These are phyloP conservation scores for Asteroscopus sphinx DNA, from an alignment of 2,888 invertebrate genomes.

Conservation along the genomic window DNA sequence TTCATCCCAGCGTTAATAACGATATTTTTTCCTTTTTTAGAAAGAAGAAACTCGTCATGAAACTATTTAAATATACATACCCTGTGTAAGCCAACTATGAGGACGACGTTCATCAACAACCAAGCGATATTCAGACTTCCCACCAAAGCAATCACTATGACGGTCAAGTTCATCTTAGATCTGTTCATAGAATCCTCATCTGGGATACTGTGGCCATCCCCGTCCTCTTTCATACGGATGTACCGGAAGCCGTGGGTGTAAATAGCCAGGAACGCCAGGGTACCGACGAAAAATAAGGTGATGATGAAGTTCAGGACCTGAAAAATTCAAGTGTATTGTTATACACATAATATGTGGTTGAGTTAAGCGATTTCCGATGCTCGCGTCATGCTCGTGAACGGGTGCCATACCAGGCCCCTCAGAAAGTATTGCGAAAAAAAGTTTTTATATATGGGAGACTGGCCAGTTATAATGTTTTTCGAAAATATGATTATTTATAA, in stretches of 20 bases:
- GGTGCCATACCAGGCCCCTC: too few relatives aligned
- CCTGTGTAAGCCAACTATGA: constrained; percentile 51
- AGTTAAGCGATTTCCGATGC: too few relatives aligned
- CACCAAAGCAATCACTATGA: constrained; percentile 27
- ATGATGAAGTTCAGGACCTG: constrained; percentile 47
- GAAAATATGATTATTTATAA: too few relatives aligned
- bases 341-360: too few relatives aligned
- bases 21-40: too few relatives aligned
- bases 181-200: constrained; percentile 24
- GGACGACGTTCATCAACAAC: constrained; percentile 46
- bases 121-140: constrained; percentile 46
- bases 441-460: too few relatives aligned
- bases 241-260: constrained; percentile 55
- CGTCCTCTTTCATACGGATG: constrained; percentile 18
- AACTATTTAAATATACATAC: constrained; percentile 24
- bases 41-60: background rate
- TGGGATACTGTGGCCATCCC: constrained; percentile 20
- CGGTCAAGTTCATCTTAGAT: constrained; percentile 21
- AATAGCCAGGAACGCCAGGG: constrained; percentile 41
- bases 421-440: too few relatives aligned
- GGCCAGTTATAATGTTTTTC: too few relatives aligned
- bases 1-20: too few relatives aligned
- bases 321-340: constrained; percentile 10
- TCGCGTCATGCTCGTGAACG: too few relatives aligned
- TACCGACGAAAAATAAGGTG: constrained; percentile 44